phyloP scores from a whole-genome alignment of 2,797 vertebrate genomes.

The Masticophis lateralis region DNA sequence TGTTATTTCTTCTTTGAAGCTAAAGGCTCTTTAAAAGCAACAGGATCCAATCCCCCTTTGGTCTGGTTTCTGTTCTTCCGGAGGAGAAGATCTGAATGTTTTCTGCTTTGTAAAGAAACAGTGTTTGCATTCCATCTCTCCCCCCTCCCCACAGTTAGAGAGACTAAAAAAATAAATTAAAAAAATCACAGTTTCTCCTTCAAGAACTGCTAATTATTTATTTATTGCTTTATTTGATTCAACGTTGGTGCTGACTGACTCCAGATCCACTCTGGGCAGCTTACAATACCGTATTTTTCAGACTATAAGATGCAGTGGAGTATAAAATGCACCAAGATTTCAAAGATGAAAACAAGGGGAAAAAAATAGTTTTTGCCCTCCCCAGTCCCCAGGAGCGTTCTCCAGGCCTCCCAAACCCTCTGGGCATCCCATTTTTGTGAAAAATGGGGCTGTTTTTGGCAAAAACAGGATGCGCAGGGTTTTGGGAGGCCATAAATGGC shows the following conservation, averaged over 20 bases:
- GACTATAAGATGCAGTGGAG: too few relatives aligned
- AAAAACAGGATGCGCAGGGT: too few relatives aligned
- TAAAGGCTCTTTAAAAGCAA: background rate
- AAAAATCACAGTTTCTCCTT: background rate
- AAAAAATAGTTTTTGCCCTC: too few relatives aligned
- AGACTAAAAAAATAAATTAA: too few relatives aligned
- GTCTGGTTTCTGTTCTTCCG: background rate
- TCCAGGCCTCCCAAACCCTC: too few relatives aligned
- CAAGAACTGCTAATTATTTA: background rate
- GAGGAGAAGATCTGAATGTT: background rate
- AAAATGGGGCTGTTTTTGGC: too few relatives aligned
- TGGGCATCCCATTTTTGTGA: too few relatives aligned
- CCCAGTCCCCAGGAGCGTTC: too few relatives aligned
- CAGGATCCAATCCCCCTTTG: background rate
- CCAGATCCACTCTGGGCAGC: background rate
- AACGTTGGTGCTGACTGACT: background rate
- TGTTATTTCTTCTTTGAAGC: background rate
- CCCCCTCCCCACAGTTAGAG: background rate
- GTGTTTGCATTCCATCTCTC: too few relatives aligned
- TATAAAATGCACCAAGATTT: too few relatives aligned
- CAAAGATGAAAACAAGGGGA: too few relatives aligned
- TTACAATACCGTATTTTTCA: background rate
- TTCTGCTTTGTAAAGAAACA: background rate
- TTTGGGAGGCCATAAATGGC: too few relatives aligned
- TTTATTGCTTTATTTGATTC: background rate